A percentile compares a stretch with the other conserved stretches of the same genome.
phyloP scores from a whole-genome alignment of 2,113 vertebrate species.

The Trochalopteron elliotii region DNA sequence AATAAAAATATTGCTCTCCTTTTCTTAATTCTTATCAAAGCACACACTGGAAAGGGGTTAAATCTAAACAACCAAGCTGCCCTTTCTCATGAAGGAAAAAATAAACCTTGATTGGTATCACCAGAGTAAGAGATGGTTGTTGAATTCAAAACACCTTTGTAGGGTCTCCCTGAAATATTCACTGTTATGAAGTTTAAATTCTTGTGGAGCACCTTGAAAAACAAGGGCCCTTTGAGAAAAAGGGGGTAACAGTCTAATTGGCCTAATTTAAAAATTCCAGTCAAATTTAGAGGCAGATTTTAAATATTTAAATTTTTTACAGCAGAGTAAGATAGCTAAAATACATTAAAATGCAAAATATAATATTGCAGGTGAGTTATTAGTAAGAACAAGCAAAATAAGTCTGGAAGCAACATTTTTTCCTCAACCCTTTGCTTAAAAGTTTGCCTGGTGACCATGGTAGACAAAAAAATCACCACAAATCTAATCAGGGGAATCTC shows the following conservation, averaged over 20 bases:
- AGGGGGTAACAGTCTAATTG: fast-evolving
- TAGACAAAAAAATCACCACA: neutral
- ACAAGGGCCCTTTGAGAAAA: neutral
- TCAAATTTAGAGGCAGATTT: neutral
- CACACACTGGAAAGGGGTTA: fast-evolving
- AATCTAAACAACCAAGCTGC: fast-evolving
- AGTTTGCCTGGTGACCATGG: fast-evolving
- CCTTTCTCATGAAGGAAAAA: neutral
- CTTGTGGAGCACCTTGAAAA: fast-evolving
- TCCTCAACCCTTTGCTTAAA: neutral
- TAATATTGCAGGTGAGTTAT: neutral
- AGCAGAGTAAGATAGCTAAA: neutral
- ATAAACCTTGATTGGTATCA: neutral
- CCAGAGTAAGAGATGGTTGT: fast-evolving
- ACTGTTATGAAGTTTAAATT: neutral
- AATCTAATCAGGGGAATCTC: neutral
- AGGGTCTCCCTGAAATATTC: neutral
- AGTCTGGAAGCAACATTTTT: neutral
- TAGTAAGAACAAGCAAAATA: neutral
- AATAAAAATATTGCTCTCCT: neutral
- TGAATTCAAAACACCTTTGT: neutral
- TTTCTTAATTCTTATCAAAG: neutral
- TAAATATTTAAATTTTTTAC: neutral
- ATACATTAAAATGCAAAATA: neutral
- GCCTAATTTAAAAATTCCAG: neutral